Percentiles rank a stretch among this genome's conserved stretches.
Evolutionary conservation across 2,113 vertebrate species (phyloP).

Genomic region (Ceyx cyanopectus): DNA sequence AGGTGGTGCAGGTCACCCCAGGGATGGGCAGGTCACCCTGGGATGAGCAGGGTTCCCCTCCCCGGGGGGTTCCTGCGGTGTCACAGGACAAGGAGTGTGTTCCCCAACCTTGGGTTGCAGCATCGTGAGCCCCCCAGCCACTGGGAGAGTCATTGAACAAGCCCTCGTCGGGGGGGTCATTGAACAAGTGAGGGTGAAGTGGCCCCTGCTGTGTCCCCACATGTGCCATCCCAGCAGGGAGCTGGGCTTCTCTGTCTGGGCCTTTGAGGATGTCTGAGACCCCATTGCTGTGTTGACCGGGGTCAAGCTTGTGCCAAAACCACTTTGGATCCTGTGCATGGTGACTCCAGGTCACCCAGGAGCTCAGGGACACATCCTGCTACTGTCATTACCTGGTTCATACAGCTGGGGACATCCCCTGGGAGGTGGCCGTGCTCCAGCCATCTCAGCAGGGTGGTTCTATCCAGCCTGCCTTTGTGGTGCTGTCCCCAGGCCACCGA

Average conservation of each 20-base stretch:
- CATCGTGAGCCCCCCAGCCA: fast-evolving
- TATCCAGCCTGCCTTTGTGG: neutral
- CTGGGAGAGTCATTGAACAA: fast-evolving
- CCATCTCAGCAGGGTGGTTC: neutral
- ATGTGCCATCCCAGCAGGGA: neutral
- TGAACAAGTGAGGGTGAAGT: fast-evolving
- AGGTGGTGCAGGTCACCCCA: fast-evolving
- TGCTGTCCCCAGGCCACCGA: neutral
- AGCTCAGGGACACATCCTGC: neutral
- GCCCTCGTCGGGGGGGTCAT: no score
- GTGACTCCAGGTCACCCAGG: neutral
- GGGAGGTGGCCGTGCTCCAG: neutral
- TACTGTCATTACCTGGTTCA: fast-evolving
- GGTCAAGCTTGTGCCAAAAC: neutral
- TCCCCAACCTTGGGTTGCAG: fast-evolving
- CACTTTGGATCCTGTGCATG: neutral
- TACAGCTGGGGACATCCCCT: fast-evolving
- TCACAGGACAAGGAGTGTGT: fast-evolving
- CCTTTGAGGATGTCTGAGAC: neutral
- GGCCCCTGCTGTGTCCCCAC: neutral
- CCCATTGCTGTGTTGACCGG: neutral
- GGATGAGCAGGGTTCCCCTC: neutral
- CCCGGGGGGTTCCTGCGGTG: fast-evolving
- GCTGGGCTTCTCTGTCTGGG: neutral
- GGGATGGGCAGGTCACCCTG: fast-evolving